Conservation (phyloP, 2,113 vertebrate genomes). For the Chloropsis hardwickii region DNA sequence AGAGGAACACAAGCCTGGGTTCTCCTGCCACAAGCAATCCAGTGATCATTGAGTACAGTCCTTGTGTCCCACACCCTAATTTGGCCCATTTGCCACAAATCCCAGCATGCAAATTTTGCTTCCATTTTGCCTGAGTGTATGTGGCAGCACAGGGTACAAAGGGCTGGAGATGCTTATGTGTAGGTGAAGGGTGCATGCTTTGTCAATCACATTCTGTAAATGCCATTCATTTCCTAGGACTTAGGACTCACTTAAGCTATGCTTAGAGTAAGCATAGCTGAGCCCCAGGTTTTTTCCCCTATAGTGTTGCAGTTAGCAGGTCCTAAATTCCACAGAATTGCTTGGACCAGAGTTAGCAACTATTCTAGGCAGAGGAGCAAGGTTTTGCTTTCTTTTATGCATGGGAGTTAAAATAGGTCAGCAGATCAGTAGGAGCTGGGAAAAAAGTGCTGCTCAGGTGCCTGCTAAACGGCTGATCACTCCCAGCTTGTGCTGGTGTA, state of each 20-base stretch:
- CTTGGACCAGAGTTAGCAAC: background rate
- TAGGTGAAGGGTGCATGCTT: background rate
- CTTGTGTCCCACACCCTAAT: background rate
- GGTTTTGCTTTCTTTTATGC: background rate
- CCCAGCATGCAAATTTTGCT: background rate
- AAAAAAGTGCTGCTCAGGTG: background rate
- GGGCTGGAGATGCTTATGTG: background rate
- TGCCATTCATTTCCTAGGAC: background rate
- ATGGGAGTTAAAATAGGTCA: background rate
- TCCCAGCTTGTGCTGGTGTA: background rate
- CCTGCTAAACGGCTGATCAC: background rate
- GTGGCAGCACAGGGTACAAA: background rate
- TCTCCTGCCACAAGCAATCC: background rate
- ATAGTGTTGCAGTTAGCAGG: background rate
- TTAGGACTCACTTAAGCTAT: background rate
- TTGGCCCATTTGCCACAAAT: background rate
- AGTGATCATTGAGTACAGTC: background rate
- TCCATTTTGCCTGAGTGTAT: background rate
- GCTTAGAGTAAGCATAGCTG: background rate
- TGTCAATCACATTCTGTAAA: background rate
- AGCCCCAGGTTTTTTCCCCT: background rate
- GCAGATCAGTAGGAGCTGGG: background rate
- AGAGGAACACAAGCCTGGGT: background rate
- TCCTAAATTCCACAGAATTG: background rate
- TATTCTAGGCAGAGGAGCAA: background rate